Evolutionary conservation across 2,113 vertebrate genomes (phyloP).

Genomic region (Cyanoliseus patagonus): DNA sequence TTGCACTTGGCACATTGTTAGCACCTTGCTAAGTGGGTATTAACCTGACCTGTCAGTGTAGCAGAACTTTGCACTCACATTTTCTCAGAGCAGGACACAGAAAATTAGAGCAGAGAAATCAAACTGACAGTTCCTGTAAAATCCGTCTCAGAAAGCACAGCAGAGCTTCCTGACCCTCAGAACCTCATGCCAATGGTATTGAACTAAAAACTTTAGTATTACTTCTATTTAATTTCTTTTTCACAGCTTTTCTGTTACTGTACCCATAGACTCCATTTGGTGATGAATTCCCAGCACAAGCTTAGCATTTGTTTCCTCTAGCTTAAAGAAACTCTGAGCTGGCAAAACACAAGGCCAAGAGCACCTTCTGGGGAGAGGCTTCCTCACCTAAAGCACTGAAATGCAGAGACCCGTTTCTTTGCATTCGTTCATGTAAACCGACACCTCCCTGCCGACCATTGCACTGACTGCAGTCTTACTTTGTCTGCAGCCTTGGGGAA

Average conservation of each 20-base stretch:
- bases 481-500: conserved; percentile 8
- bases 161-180: not conserved
- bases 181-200: not conserved
- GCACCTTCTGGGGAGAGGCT: not conserved
- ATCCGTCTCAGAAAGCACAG: not conserved
- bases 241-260: not conserved
- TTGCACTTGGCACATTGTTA: not conserved
- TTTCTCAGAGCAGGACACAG: not conserved
- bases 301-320: not conserved
- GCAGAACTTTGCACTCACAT: not conserved
- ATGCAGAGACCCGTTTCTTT: not conserved
- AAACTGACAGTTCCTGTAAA: not conserved
- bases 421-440: not conserved
- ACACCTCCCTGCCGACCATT: not conserved
- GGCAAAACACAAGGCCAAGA: not conserved
- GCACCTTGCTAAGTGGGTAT: not conserved
- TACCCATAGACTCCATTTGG: not conserved
- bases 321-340: not conserved
- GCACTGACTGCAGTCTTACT: not conserved
- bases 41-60: not conserved
- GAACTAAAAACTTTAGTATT: not conserved
- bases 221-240: not conserved
- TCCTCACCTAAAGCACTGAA: not conserved
- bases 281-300: not conserved
- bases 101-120: not conserved